These are phyloP conservation scores for Ochlodes sylvanus DNA, from an alignment of 2,888 invertebrate genomes.

Conservation along the genomic window DNA sequence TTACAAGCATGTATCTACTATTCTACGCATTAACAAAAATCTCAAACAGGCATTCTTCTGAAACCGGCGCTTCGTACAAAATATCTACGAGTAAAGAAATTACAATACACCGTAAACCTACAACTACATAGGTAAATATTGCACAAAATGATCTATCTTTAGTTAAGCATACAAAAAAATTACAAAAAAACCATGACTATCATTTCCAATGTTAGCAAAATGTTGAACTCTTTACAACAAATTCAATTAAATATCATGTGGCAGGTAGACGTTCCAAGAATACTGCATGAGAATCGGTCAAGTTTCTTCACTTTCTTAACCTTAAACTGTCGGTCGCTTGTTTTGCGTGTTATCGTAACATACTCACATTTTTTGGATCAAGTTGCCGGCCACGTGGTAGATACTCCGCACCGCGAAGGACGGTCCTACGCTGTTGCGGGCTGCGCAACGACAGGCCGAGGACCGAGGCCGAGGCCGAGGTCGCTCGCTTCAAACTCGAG, in stretches of 20 bases:
- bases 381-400: slow-evolving; percentile 74
- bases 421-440: slow-evolving; percentile 66
- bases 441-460: slow-evolving; percentile 73
- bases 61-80: no score
- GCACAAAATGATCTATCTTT: background rate
- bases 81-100: no score
- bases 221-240: background rate
- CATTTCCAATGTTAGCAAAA: background rate
- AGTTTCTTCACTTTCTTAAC: slow-evolving; percentile 9
- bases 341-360: slow-evolving; percentile 30
- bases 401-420: slow-evolving; percentile 49
- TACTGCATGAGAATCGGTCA: background rate
- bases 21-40: no score
- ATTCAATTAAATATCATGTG: background rate
- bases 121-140: no score
- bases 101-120: no score
- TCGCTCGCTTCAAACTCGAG: slow-evolving; percentile 38
- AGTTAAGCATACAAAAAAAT: background rate
- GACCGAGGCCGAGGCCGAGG: slow-evolving; percentile 42
- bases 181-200: background rate
- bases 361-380: slow-evolving; percentile 70
- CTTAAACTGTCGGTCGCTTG: slow-evolving; percentile 12
- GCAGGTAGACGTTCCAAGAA: background rate
- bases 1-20: no score
- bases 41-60: no score